A percentile compares a stretch with the other conserved stretches of the same genome.
These are phyloP conservation scores for Mus pahari DNA, from an alignment of 2,113 vertebrate species.

Conservation along the genomic window DNA sequence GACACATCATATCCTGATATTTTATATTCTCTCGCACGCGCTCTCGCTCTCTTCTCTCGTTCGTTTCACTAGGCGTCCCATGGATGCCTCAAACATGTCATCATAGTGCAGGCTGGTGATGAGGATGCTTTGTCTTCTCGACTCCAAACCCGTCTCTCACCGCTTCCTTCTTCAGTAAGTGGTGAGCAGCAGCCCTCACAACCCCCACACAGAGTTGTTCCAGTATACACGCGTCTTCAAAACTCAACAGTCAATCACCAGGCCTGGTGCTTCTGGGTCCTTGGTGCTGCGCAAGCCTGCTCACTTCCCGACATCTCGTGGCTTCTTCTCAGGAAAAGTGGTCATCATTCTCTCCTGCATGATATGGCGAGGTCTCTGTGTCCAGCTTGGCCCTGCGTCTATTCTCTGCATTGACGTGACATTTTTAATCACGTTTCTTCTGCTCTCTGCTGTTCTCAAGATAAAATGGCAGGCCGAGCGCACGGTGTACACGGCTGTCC, in stretches of 20 bases:
- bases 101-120: not conserved
- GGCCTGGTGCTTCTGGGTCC: not conserved
- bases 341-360: not conserved
- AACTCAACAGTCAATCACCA: not conserved
- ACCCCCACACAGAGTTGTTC: not conserved
- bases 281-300: not conserved
- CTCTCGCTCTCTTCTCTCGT: not conserved
- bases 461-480: not conserved
- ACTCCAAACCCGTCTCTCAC: not conserved
- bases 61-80: not conserved
- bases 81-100: not conserved
- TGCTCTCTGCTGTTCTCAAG: not conserved
- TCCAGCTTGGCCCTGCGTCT: not conserved
- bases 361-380: not conserved
- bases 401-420: not conserved
- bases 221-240: not conserved
- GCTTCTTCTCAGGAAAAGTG: not conserved
- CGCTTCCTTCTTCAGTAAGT: not conserved
- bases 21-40: not conserved
- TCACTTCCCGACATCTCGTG: not conserved
- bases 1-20: not conserved
- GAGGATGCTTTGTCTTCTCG: not conserved
- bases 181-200: not conserved
- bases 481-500: accelerated
- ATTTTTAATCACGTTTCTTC: not conserved